A percentile compares a stretch with the other conserved stretches of the same genome.
phyloP scores from a whole-genome alignment of 2,113 vertebrate genomes.

The Oxyruncus cristatus region DNA sequence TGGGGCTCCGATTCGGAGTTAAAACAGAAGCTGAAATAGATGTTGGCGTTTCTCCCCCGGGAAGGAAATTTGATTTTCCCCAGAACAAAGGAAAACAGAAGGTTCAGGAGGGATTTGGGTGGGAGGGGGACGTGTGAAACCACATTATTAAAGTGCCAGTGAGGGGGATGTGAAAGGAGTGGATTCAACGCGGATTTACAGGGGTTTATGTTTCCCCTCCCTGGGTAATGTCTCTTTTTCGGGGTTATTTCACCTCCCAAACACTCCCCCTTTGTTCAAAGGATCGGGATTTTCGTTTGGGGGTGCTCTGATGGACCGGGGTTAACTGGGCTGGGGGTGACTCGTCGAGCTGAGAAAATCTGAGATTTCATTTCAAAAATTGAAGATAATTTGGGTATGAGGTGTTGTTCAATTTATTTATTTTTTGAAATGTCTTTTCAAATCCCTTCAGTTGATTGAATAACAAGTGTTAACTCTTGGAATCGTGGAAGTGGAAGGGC shows the following conservation, averaged over 20 bases:
- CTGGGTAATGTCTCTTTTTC: background rate
- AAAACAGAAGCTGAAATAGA: background rate
- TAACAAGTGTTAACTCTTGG: background rate
- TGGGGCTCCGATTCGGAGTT: background rate
- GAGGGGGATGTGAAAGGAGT: background rate
- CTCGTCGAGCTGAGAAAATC: background rate
- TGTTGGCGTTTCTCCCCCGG: background rate
- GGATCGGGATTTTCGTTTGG: background rate
- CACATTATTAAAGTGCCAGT: background rate
- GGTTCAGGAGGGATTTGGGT: background rate
- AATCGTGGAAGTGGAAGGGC: background rate
- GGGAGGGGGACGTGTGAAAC: background rate
- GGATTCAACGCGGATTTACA: background rate
- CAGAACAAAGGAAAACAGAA: background rate
- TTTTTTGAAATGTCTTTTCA: background rate
- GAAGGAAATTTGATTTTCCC: background rate
- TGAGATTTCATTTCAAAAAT: background rate
- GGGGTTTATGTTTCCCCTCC: background rate
- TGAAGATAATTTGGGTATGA: background rate
- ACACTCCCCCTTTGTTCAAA: background rate
- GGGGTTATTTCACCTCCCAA: background rate
- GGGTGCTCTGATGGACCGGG: background rate
- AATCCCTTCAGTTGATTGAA: background rate
- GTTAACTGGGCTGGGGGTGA: background rate
- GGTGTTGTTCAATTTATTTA: background rate